Percentiles rank a stretch among this genome's conserved stretches.
phyloP scores from a whole-genome alignment of 2,797 vertebrate species.

The Remorina albescens region DNA sequence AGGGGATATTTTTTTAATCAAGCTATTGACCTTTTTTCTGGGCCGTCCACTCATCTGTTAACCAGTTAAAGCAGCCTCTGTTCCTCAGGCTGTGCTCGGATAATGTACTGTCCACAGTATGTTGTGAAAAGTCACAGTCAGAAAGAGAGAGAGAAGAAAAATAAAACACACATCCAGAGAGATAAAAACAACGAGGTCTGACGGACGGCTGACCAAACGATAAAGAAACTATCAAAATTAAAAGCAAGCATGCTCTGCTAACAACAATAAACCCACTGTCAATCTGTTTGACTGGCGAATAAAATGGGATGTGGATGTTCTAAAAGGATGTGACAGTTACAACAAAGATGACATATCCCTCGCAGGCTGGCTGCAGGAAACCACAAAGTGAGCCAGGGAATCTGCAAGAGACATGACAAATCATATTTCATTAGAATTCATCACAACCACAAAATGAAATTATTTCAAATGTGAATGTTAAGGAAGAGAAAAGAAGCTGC shows the following conservation, averaged over 20 bases:
- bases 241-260: background rate
- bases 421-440: slow-evolving; percentile 64
- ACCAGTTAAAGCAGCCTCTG: slow-evolving; percentile 24
- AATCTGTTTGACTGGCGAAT: slow-evolving; percentile 62
- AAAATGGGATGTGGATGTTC: slow-evolving; percentile 65
- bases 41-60: no score
- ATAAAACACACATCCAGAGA: background rate
- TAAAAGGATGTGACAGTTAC: slow-evolving; percentile 47
- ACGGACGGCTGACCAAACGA: background rate
- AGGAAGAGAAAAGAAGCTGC: background rate
- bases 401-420: slow-evolving; percentile 51
- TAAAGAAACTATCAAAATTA: slow-evolving; percentile 2
- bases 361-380: slow-evolving; percentile 38
- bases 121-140: slow-evolving; percentile 15
- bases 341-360: slow-evolving; percentile 37
- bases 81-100: slow-evolving; percentile 22
- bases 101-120: slow-evolving; percentile 37
- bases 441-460: slow-evolving; percentile 43
- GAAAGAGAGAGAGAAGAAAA: background rate
- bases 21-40: no score
- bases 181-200: slow-evolving; percentile 10
- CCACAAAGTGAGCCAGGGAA: slow-evolving; percentile 28
- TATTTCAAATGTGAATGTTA: slow-evolving; percentile 29
- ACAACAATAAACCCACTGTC: slow-evolving; percentile 58
- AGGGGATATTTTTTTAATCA: no score